Evolutionary conservation across 1,140 invertebrate species (phyloP).

Genomic region (Pseudomyrmex pallidus): DNA sequence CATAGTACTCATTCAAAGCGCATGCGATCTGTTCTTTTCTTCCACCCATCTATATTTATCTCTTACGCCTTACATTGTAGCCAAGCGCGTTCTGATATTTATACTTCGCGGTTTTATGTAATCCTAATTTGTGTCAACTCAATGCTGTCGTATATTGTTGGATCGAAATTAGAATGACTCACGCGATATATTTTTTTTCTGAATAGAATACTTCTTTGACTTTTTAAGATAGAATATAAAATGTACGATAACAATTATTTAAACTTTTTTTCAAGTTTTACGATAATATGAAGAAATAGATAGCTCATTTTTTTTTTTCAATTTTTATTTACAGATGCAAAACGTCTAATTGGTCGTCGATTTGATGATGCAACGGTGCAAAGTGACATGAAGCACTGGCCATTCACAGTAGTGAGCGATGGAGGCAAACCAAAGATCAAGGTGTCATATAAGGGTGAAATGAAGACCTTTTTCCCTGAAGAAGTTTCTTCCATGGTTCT

Average conservation of each 20-base stretch:
- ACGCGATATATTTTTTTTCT: slow-evolving; percentile 5
- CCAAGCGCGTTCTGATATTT: not conserved
- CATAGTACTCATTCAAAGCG: not conserved
- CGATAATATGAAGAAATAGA: slow-evolving; percentile 12
- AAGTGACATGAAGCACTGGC: slow-evolving; percentile 91
- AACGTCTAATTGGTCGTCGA: slow-evolving; percentile 85
- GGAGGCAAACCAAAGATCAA: slow-evolving; percentile 89
- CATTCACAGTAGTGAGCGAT: slow-evolving; percentile 89
- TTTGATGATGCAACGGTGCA: slow-evolving; percentile 90
- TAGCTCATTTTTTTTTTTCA: slow-evolving; percentile 28
- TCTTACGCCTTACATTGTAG: not conserved
- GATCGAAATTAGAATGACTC: slow-evolving; percentile 29
- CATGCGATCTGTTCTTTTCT: not conserved
- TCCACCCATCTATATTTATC: not conserved
- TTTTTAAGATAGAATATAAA: not conserved
- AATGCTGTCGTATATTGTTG: not conserved
- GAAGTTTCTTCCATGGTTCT: slow-evolving; percentile 85
- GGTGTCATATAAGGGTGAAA: slow-evolving; percentile 86
- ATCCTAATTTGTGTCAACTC: slow-evolving; percentile 43
- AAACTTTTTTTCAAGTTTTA: slow-evolving; percentile 8
- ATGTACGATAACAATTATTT: slow-evolving; percentile 3
- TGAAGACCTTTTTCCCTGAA: slow-evolving; percentile 80
- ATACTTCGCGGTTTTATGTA: slow-evolving; percentile 31
- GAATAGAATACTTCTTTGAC: not conserved
- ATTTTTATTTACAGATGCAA: slow-evolving; percentile 77